These are phyloP conservation scores for Thryonomys swinderianus DNA, from an alignment of 2,113 vertebrate species.

Conservation along the genomic window DNA sequence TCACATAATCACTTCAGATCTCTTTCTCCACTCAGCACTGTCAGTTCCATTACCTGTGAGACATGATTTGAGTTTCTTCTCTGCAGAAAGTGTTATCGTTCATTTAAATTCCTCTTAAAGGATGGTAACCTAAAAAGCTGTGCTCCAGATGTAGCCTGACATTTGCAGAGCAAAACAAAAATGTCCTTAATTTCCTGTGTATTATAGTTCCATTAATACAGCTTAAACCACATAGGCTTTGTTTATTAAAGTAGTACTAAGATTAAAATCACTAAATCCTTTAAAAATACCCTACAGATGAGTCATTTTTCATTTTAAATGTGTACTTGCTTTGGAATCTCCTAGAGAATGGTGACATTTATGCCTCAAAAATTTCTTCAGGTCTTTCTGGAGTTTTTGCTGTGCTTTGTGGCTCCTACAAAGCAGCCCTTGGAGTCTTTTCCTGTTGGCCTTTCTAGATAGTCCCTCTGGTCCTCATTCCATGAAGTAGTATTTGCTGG, in stretches of 20 bases:
- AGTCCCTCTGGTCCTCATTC: neutral
- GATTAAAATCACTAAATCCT: slow-evolving; percentile 33
- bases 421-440: neutral
- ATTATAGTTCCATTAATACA: slow-evolving; percentile 34
- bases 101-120: slow-evolving; percentile 34
- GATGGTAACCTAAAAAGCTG: neutral
- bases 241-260: slow-evolving; percentile 44
- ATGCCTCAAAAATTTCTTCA: slow-evolving; percentile 17
- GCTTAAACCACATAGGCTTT: slow-evolving; percentile 8
- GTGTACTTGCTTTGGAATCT: neutral
- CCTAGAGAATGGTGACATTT: slow-evolving; percentile 7
- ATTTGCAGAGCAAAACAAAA: slow-evolving; percentile 51
- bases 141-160: neutral
- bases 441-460: neutral
- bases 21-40: neutral
- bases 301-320: neutral
- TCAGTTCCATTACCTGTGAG: neutral
- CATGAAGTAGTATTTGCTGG: neutral
- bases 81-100: neutral
- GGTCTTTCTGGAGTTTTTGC: neutral
- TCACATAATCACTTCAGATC: neutral
- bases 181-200: neutral
- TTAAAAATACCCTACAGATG: neutral
- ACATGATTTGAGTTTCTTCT: slow-evolving; percentile 26
- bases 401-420: neutral